Evolutionary conservation across 2,113 vertebrate species (phyloP), one percentile per base, ranked within the genome.

Genomic region (Perca schrenkii): DNA sequence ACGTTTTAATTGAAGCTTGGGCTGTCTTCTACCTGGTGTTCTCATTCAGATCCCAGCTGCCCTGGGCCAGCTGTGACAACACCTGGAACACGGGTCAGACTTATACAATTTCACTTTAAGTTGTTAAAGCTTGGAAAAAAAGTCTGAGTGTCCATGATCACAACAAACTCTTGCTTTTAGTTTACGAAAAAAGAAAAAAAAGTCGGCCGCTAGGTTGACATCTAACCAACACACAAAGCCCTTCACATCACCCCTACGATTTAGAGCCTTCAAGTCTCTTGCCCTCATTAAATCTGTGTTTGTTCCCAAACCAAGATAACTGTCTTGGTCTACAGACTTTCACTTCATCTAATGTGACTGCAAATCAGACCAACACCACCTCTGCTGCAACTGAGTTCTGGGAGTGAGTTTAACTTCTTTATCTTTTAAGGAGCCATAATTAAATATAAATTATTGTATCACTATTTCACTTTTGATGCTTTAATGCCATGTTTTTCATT

Each of bases 1-100:
- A 97, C 80, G 96, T 98, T 34, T 21, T 98, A 52, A 92, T 98
- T 80, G 88, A 97, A 4, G 93, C 95, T 74, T 98, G 97, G 97
- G 96, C 96, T 6, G 84, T 97, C 6, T 95, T 97, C 88, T 98
- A 97, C 82, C 88, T 99, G 12, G 92, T 96, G 82, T 97, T 94
- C 77, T 97, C 96, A 67, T 98, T 98, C 73, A 88, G 82, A 13
- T 61, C 94, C 0, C 92, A 96, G 62, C 93, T 97, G 0, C 97
- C 97, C 0, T 98, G 97, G 97, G 92, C 94, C 8, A 96, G 7
- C 52, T 98, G 97, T 79, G 90, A 88, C 76, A 96, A 98, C 71
- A 64, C 86, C 70, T 98, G 97, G 97, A 98, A 98, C 63, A 95
- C 97, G 96, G 96, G 97, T 97, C 21, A 47, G 52, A 25, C 34